These are phyloP conservation scores for Oryzias curvinotus DNA, from an alignment of 2,113 vertebrate species.

Conservation along the genomic window DNA sequence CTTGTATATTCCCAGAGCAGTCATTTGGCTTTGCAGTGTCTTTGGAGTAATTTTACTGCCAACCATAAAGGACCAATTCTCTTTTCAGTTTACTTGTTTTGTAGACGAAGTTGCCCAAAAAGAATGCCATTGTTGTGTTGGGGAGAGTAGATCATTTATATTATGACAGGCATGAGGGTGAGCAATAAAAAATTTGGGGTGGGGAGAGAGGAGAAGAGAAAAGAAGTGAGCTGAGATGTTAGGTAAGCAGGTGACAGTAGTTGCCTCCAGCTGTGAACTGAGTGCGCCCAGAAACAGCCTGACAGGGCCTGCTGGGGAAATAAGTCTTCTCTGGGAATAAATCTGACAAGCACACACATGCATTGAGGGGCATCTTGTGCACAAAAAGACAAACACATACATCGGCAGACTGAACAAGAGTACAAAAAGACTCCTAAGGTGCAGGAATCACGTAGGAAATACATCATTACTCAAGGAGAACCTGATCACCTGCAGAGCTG, in stretches of 20 bases:
- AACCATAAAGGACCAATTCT: conserved; percentile 18
- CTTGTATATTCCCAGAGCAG: conserved; percentile 23
- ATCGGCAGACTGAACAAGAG: conserved; percentile 42
- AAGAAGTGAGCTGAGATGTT: conserved; percentile 38
- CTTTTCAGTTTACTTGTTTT: conserved; percentile 20
- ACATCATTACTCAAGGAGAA: conserved; percentile 55
- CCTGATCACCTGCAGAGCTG: conserved; percentile 48
- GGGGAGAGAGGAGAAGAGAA: conserved; percentile 5
- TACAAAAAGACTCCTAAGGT: conserved; percentile 61
- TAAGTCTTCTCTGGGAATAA: conserved; percentile 64
- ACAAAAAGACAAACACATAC: conserved; percentile 32
- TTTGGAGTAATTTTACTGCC: conserved; percentile 40
- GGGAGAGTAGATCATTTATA: conserved; percentile 8
- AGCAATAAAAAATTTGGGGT: conserved; percentile 21
- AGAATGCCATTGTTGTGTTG: conserved; percentile 8
- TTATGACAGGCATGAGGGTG: conserved; percentile 28
- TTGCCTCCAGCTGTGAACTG: conserved; percentile 69
- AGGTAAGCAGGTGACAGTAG: conserved; percentile 70
- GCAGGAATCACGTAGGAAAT: conserved; percentile 50
- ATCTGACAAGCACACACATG: conserved; percentile 36
- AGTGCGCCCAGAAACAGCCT: conserved; percentile 68
- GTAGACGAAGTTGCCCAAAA: conserved; percentile 2
- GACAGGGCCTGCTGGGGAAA: conserved; percentile 73
- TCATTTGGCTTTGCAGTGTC: conserved; percentile 17
- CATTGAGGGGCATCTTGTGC: conserved; percentile 6